Base-by-base conservation (phyloP, 2,888 invertebrate species). In the Alloscopus bannaensis region DNA sequence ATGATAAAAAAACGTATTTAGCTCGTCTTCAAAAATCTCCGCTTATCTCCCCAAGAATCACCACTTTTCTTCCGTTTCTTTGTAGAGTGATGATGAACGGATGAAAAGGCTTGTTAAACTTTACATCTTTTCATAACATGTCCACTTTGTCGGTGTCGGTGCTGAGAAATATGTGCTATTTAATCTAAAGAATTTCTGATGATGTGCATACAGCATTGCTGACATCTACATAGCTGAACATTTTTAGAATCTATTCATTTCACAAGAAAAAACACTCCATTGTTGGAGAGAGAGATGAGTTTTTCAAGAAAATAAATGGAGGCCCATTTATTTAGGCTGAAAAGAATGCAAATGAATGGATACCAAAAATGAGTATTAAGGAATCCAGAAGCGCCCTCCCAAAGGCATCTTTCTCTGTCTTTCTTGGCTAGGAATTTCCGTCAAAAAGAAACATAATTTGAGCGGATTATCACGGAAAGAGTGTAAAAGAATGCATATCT, bases 401-500 rank as follows among this genome's bases (percentile, higher is more conserved):
- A n/a, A n/a, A n/a, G n/a, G n/a, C n/a, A n/a, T n/a, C n/a, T n/a
- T n/a, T n/a, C n/a, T n/a, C n/a, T n/a, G n/a, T n/a, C n/a, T n/a
- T n/a, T n/a, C n/a, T n/a, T n/a, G n/a, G n/a, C n/a, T n/a, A n/a
- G n/a, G n/a, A n/a, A n/a, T n/a, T n/a, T n/a, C n/a, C n/a, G n/a
- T n/a, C n/a, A n/a, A n/a, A n/a, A n/a, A n/a, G n/a, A n/a, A n/a
- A n/a, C n/a, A n/a, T n/a, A n/a, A n/a, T n/a, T n/a, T n/a, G n/a
- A n/a, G n/a, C n/a, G n/a, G n/a, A n/a, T n/a, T n/a, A n/a, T n/a
- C n/a, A n/a, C n/a, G n/a, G n/a, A n/a, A n/a, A n/a, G n/a, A n/a
- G n/a, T n/a, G n/a, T n/a, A 28, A 73, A 65, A 57, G 45, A 31
- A 75, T 59, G 75, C 75, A 75, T 75, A 66, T 57, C 75, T 59